Percentiles rank a stretch among this genome's conserved stretches.
phyloP scores from a whole-genome alignment of 2,888 invertebrate species.

The Mayetiola destructor region DNA sequence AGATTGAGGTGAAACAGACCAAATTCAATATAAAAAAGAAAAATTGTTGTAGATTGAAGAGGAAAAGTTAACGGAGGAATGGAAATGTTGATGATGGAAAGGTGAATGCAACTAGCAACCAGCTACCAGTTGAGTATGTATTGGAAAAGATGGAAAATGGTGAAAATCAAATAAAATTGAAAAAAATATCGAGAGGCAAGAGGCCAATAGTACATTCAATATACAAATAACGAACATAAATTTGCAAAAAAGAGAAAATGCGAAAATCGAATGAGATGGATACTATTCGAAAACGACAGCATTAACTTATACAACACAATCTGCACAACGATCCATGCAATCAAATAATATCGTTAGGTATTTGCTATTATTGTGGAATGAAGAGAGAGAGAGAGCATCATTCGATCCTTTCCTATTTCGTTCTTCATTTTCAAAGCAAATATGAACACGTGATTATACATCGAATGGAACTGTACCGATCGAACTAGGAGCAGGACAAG shows the following conservation, averaged over 20 bases:
- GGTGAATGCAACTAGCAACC: too few species aligned
- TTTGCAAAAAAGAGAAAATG: background rate
- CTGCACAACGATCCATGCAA: background rate
- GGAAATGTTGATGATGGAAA: too few species aligned
- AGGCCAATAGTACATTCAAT: background rate
- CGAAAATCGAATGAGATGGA: background rate
- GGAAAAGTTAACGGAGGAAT: too few species aligned
- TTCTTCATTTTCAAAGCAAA: too few species aligned
- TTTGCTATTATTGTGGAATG: background rate
- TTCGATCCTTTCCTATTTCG: too few species aligned
- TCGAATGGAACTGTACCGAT: too few species aligned
- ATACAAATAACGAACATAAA: background rate
- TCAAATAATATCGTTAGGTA: background rate
- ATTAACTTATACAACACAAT: background rate
- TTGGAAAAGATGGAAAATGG: too few species aligned
- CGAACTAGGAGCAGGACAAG: too few species aligned
- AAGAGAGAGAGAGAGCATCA: background rate
- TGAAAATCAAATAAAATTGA: too few species aligned
- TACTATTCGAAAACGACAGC: background rate
- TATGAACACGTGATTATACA: too few species aligned
- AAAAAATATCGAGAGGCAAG: background rate
- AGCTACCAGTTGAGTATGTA: too few species aligned
- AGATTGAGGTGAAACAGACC: constrained; percentile 6
- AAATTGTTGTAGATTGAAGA: constrained; percentile 3
- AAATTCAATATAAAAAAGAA: constrained; percentile 9